These are phyloP conservation scores for Podocnemis expansa DNA, from an alignment of 2,113 vertebrate genomes.

Conservation along the genomic window DNA sequence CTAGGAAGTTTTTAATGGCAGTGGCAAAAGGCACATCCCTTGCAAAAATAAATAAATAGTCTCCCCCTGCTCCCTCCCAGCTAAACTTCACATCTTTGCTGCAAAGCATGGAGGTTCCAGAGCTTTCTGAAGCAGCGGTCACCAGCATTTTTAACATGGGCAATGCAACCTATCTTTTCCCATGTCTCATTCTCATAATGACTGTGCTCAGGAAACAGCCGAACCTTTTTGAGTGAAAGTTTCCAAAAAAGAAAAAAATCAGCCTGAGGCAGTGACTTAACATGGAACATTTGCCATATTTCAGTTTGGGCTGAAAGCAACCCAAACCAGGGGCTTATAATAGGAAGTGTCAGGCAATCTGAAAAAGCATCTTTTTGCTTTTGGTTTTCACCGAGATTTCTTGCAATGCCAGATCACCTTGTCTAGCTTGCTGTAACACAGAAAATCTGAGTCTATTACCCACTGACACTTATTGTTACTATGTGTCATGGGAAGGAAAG, in stretches of 20 bases:
- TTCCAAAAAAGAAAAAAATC: background rate
- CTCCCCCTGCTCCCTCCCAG: no score
- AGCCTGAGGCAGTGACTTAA: no score
- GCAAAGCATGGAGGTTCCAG: background rate
- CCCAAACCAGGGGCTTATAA: background rate
- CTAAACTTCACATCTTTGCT: no score
- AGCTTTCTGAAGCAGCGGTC: background rate
- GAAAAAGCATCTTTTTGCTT: background rate
- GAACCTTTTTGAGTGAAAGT: background rate
- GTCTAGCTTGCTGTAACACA: background rate
- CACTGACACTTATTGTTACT: conserved; percentile 41
- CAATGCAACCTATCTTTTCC: background rate
- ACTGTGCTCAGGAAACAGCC: background rate
- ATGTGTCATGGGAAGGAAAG: conserved; percentile 26
- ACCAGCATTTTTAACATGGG: background rate
- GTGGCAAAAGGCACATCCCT: no score
- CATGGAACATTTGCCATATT: background rate
- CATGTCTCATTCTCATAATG: no score
- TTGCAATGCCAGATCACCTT: background rate
- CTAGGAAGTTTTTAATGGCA: no score
- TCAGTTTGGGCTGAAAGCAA: no score
- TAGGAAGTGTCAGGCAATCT: background rate
- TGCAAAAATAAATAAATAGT: no score
- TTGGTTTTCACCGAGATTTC: conserved; percentile 3
- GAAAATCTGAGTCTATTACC: conserved; percentile 43